Base-by-base conservation (phyloP, 2,797 vertebrate genomes). In the Parauchenoglanis ngamensis region DNA sequence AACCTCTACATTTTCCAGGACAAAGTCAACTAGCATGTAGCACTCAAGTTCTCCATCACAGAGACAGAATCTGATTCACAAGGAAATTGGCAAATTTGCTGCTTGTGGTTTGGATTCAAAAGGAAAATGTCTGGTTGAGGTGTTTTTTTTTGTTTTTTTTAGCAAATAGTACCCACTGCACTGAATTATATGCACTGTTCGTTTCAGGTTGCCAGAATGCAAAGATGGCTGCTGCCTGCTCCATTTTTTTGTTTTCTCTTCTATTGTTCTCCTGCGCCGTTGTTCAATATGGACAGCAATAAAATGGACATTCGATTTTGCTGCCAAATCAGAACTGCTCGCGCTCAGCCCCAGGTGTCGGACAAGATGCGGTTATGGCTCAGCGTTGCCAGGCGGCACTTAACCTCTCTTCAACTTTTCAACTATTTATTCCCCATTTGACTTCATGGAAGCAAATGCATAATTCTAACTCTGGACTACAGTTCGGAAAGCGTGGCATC, bases 1-100 rank as follows among this genome's bases (percentile, higher is more conserved):
- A 99, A 99, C 97, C 97, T 99, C 93, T 99, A 99, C 96, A 99
- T 99, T 96, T 99, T 99, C 95, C 98, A 99, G 95, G 98, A 99
- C 96, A 99, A 99, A 95, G 97, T 99, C 95, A 99, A 99, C 95
- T 99, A 98, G 97, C 86, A 82, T 73, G 86, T 84, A 78, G 76
- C 88, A 44, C 57, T 25, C 56, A 76, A 21, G 68, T 57, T 76
- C 57, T 80, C 68, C 72, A 49, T 82, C 25, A 17, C 6, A 72
- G 15, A 76, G 68, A 21, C 25, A 12, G 70, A 17, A 19, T 46
- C 57, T 61, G 61, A 82, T 65, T 31, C 80, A 23, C 19, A 49
- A n/a, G 49, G 85, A 83, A 56, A 82, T 13, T 35, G 31, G 13
- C 28, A 68, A 31, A 54, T 77, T 49, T 61, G 65, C 23, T 67